Percentiles rank a stretch among this genome's conserved stretches.
Evolutionary conservation across 2,888 invertebrate genomes (phyloP).

Genomic region (Antheraea assamensis): DNA sequence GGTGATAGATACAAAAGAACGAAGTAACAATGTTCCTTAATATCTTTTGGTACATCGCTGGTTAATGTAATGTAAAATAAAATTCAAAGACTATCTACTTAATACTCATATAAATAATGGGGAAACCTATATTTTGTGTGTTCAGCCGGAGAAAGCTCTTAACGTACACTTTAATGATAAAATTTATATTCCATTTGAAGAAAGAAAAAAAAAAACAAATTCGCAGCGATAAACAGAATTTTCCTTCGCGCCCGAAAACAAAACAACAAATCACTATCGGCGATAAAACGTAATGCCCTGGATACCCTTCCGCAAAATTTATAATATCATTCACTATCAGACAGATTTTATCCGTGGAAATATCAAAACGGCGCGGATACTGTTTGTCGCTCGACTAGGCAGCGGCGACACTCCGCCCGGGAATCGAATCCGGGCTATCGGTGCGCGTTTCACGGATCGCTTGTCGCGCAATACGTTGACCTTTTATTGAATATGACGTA

Average conservation of each 20-base stretch:
- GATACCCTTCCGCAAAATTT: slow-evolving; percentile 23
- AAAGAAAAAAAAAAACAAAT: not conserved
- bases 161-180: not conserved
- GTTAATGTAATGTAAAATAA: too few relatives aligned
- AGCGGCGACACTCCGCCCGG: slow-evolving; percentile 18
- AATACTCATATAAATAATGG: too few relatives aligned
- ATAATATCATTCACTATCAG: slow-evolving; percentile 24
- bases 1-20: too few relatives aligned
- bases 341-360: slow-evolving; percentile 23
- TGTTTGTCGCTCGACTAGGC: slow-evolving; percentile 25
- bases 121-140: too few relatives aligned
- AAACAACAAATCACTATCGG: slow-evolving; percentile 22
- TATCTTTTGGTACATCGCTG: too few relatives aligned
- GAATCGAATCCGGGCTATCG: slow-evolving; percentile 21
- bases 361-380: slow-evolving; percentile 16
- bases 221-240: not conserved
- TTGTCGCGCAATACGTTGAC: slow-evolving; percentile 38
- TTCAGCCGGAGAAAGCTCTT: too few relatives aligned
- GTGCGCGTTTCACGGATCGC: slow-evolving; percentile 32
- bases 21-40: too few relatives aligned
- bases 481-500: slow-evolving; percentile 39
- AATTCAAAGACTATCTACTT: too few relatives aligned
- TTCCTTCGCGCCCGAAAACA: slow-evolving; percentile 17
- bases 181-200: not conserved
- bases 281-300: slow-evolving; percentile 23